Conservation (phyloP, 2,888 invertebrate genomes). For the Drosophila fungiperda region DNA sequence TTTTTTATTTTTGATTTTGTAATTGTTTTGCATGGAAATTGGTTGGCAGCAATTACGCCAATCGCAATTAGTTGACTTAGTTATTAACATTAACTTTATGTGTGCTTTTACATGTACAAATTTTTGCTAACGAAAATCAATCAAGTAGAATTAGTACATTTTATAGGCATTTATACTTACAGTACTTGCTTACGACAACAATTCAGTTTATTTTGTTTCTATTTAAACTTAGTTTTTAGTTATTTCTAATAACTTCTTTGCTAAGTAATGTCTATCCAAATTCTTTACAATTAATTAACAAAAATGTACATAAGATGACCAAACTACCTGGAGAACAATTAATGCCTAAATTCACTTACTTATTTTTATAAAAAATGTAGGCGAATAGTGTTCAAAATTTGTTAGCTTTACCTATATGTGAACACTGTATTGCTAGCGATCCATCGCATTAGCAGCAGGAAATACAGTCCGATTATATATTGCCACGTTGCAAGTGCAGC, state of each 20-base stretch:
- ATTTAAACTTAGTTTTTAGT: conserved; percentile 67
- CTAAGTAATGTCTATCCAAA: conserved; percentile 45
- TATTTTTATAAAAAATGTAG: conserved; percentile 24
- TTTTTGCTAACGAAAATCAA: conserved; percentile 59
- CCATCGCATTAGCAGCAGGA: conserved; percentile 63
- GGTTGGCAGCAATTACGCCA: conserved; percentile 64
- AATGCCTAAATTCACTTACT: conserved; percentile 26
- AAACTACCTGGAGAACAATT: conserved; percentile 39
- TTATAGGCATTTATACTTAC: conserved; percentile 54
- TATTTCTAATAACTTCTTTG: conserved; percentile 75
- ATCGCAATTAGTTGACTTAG: conserved; percentile 51
- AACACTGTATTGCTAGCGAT: conserved; percentile 55
- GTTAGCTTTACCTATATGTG: conserved; percentile 75
- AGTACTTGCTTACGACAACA: conserved; percentile 53
- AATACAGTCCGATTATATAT: conserved; percentile 65
- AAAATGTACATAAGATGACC: conserved; percentile 55
- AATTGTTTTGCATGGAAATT: conserved; percentile 64
- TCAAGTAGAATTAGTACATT: conserved; percentile 36
- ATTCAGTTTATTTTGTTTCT: conserved; percentile 47
- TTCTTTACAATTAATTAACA: conserved; percentile 77
- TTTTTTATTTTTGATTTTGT: conserved; percentile 2
- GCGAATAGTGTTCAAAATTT: conserved; percentile 36
- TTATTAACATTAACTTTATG: conserved; percentile 60
- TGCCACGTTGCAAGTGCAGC: conserved; percentile 69
- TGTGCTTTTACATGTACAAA: conserved; percentile 76